A percentile compares a stretch with the other conserved stretches of the same genome.
Evolutionary conservation across 2,113 vertebrate species (phyloP).

Genomic region (Crotalus viridis): DNA sequence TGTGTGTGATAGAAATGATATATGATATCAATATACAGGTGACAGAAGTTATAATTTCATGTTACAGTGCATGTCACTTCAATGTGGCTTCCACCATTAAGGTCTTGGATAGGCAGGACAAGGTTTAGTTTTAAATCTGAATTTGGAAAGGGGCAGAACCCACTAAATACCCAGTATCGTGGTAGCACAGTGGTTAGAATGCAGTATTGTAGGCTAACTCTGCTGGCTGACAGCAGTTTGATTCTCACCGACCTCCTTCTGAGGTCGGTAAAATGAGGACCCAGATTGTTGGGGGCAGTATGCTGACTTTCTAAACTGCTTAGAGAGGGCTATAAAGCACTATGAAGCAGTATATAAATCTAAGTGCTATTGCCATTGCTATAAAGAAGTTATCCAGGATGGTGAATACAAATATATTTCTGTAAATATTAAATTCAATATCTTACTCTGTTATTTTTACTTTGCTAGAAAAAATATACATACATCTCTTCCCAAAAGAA

Average conservation of each 20-base stretch:
- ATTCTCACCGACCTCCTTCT: background rate
- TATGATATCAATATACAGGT: background rate
- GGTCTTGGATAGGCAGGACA: background rate
- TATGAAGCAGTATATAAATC: background rate
- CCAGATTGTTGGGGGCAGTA: background rate
- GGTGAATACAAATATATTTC: background rate
- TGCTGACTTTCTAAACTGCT: background rate
- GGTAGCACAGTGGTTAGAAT: background rate
- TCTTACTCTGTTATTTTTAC: conserved; percentile 23
- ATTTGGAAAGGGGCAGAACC: background rate
- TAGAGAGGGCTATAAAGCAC: background rate
- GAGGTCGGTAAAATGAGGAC: background rate
- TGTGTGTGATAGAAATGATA: background rate
- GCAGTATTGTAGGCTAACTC: background rate
- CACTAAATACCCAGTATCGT: background rate
- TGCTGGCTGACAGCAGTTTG: background rate
- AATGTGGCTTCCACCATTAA: background rate
- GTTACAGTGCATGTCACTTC: background rate
- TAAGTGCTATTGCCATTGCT: background rate
- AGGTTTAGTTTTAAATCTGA: background rate
- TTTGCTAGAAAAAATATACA: conserved; percentile 50
- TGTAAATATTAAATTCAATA: background rate
- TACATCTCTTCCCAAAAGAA: background rate
- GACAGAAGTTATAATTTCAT: background rate
- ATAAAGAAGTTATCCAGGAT: background rate